Base-by-base conservation (phyloP, 2,888 invertebrate genomes). In the Caenorhabditis virilis region DNA sequence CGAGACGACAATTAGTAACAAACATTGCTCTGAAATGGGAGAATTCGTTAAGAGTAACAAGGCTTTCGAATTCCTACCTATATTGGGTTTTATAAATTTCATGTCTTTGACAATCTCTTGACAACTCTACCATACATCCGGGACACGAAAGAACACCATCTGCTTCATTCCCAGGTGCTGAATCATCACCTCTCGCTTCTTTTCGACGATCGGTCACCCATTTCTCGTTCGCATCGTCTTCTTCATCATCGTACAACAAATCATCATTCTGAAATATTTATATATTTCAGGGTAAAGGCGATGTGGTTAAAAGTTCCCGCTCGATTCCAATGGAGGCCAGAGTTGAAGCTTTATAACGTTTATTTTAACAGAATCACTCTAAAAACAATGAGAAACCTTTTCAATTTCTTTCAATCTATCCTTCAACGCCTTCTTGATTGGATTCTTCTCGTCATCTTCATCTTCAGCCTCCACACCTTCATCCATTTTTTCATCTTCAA, bases 101-200 rank as follows among this genome's bases (percentile, higher is more conserved):
- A 78, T 88, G 88, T 61, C 87, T 82, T 76, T 88, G 88, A 80
- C 88, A 88, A 73, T 88, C 88, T 35, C 86, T 73, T 71, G 88
- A 88, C 11, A 88, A 77, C n/a, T 86, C 83, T 1, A 85, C 84
- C 85, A 88, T 87, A 79, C 88, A 88, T 4, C 87, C 87, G 15
- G 88, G 88, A 78, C 88, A 88, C 78, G 88, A 87, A 15, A 88
- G 82, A 15, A 88, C 86, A 7, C 88, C 88, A 83, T 88, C 88
- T 0, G 61, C 58, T 27, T 60, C 65, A 20, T 36, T 45, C 3
- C 45, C 41, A n/a, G 46, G 43, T 15, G 30, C 16, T 26, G 15
- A 26, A 30, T 39, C 22, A 25, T 33, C 1, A 23, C 70, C 67
- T 39, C 56, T 53, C 5, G 35, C 33, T n/a, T 58, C 78, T 20